Base-by-base conservation (phyloP, 2,888 invertebrate species). In the Frankliniella fusca region DNA sequence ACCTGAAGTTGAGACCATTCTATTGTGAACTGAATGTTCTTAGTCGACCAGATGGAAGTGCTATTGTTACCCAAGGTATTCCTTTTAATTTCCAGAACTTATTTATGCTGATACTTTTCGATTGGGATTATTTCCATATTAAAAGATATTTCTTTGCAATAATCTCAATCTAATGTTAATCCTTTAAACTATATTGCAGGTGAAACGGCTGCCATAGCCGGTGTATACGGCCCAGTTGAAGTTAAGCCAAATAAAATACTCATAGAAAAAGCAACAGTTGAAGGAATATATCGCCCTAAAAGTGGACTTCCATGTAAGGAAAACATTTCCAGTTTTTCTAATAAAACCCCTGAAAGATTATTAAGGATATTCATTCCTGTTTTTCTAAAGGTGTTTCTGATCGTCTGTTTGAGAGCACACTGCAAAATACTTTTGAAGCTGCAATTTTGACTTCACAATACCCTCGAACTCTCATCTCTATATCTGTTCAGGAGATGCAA, bases 401-500 rank as follows among this genome's bases (percentile, higher is more conserved):
- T 84, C 93, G 94, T 86, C 90, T 93, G 82, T 92, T 92, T 83
- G 97, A 97, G 88, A 91, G 92, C 84, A 90, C 93, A 10, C 91
- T 97, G 82, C 90, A 90, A 85, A 94, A 94, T 86, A 93, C 94
- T 0, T 94, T 95, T 87, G 94, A 96, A 87, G 90, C 93, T 18
- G 92, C 93, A 0, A 88, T 97, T 61, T 86, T 94, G 1, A 90
- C 93, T 0, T 89, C 92, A 28, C 86, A 95, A 65, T 94, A 96
- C 89, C 97, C 97, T 8, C 91, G 96, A 81, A 93, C 96, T 0
- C 92, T 93, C 48, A 92, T 97, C 85, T 91, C 92, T 0, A 89
- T 97, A 76, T 93, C 94, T 82, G 88, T 97, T 82, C 97, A 97
- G 87, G 97, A 97, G 89, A 88, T 97, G 86, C 95, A 97, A 87